Evolutionary conservation across 2,888 invertebrate genomes (phyloP), one percentile per base, ranked within the genome.

Genomic region (Acanthoscelides obtectus): DNA sequence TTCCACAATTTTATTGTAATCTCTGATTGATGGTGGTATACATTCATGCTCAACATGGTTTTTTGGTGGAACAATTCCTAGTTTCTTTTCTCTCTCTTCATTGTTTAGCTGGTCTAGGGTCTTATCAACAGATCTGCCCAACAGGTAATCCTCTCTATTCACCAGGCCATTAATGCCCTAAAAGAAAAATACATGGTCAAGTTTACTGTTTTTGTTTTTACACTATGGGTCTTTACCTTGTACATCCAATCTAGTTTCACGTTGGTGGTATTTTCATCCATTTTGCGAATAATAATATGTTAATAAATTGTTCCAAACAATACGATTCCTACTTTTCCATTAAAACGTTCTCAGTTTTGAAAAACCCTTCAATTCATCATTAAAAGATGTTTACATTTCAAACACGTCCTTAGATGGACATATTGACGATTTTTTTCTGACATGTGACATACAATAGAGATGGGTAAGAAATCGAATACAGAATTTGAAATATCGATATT

Each of bases 171-270:
- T 88, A 68, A 89, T 88, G 80, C 88, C 88, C 89, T 89, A 81
- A 22, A 84, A 85, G 45, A 67, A 68, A 72, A 70, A 64, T 71
- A 64, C 67, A 69, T 20, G 2, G 0, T 20, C 8, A 67, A n/a
- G 6, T 22, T n/a, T 8, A 65, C 20, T 66, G 12, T 66, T 63
- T 19, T 63, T 69, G 45, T 17, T 12, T 12, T 12, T 27, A 22
- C 22, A 67, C 25, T 20, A 12, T 25, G 63, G 68, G n/a, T 72
- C 2, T 6, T 22, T 84, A 89, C 90, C 88, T 95, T 93, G 83
- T 96, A 95, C 95, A 95, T 95, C 95, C 95, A 96, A 83, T 94
- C 93, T 70, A 96, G 84, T 75, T 94, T 92, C 72, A 89, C 88
- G 71, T 90, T 89, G 72, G 84, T 80, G 17, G 84, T 85, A 67